A percentile compares a stretch with the other conserved stretches of the same genome.
phyloP scores from a whole-genome alignment of 2,113 vertebrate genomes.

The Nicator chloris region DNA sequence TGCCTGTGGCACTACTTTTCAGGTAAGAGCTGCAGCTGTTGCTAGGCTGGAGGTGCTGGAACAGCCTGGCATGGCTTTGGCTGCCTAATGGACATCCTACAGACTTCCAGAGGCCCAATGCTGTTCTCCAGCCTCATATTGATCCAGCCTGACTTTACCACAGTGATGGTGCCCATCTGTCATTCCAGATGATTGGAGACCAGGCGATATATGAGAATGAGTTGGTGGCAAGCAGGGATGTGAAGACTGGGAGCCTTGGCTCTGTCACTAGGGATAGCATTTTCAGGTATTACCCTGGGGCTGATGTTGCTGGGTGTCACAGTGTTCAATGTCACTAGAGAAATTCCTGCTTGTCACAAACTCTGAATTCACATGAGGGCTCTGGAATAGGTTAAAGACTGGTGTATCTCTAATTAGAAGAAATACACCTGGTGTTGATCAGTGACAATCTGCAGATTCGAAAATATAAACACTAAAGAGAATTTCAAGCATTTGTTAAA shows the following conservation, averaged over 20 bases:
- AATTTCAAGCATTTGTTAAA: background rate
- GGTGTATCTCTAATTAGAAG: background rate
- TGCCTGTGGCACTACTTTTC: conserved; percentile 57
- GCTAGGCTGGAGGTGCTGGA: background rate
- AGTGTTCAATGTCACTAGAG: background rate
- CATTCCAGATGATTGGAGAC: conserved; percentile 28
- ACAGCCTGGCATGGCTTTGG: background rate
- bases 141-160: background rate
- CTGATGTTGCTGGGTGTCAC: background rate
- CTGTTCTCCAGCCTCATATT: background rate
- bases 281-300: conserved; percentile 51
- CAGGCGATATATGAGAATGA: conserved; percentile 53
- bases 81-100: background rate
- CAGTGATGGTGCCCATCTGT: background rate
- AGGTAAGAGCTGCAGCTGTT: conserved; percentile 25
- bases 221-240: conserved; percentile 9
- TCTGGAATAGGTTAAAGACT: background rate
- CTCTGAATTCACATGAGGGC: background rate
- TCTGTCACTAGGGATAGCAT: conserved; percentile 55
- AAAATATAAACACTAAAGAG: background rate
- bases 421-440: background rate
- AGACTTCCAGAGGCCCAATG: background rate
- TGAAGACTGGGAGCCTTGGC: background rate
- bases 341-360: background rate
- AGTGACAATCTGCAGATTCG: background rate